These are phyloP conservation scores for Nomada ferruginata DNA, from an alignment of 2,888 invertebrate species.

Conservation along the genomic window DNA sequence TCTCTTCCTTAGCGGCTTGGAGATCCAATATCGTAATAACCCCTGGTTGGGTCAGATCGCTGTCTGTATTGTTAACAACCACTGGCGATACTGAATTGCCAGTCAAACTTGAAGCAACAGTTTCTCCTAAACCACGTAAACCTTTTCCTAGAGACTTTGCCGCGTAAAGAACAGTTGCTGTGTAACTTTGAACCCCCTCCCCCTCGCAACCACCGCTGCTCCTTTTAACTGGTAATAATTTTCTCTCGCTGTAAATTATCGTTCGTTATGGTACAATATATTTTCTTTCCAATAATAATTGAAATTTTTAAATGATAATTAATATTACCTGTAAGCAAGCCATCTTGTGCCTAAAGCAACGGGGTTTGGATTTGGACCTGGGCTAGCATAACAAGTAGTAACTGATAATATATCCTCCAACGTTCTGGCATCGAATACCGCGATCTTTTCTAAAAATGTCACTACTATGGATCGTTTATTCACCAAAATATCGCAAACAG, in stretches of 20 bases:
- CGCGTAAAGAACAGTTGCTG: conserved; percentile 96
- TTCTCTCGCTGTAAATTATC: conserved; percentile 91
- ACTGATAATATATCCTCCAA: conserved; percentile 94
- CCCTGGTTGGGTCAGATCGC: conserved; percentile 91
- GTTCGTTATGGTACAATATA: conserved; percentile 62
- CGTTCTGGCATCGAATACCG: conserved; percentile 95
- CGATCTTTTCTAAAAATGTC: conserved; percentile 95
- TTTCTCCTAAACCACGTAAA: conserved; percentile 94
- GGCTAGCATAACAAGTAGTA: conserved; percentile 95
- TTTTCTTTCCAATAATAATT: not conserved
- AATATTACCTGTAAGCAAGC: conserved; percentile 88
- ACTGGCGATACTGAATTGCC: conserved; percentile 83
- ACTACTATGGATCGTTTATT: conserved; percentile 95
- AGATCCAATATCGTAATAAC: conserved; percentile 95
- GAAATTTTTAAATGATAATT: not conserved
- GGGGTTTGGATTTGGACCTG: conserved; percentile 92
- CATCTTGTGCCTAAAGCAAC: conserved; percentile 94
- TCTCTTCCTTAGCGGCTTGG: conserved; percentile 88
- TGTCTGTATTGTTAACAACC: conserved; percentile 71
- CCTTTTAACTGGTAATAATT: conserved; percentile 90
- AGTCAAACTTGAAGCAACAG: conserved; percentile 95
- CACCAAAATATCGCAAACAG: conserved; percentile 94
- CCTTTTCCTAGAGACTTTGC: conserved; percentile 97
- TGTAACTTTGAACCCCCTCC: conserved; percentile 94
- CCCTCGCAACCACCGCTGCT: conserved; percentile 94